These are phyloP conservation scores for Drosophila cognata DNA, from an alignment of 2,888 invertebrate species.

Conservation along the genomic window DNA sequence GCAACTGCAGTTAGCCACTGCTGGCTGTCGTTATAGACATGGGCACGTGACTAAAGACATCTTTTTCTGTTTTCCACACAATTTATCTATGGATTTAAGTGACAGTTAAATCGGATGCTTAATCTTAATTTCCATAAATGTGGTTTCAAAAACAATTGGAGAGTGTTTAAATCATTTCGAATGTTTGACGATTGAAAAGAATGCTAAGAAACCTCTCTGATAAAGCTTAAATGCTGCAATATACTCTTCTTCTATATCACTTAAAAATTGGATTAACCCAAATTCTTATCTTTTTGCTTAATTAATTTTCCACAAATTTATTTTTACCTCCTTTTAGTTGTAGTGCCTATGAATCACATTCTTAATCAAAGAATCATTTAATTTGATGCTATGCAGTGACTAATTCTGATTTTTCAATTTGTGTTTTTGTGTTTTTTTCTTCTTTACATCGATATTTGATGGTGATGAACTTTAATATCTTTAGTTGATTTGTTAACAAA, in stretches of 20 bases:
- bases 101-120: conserved; percentile 1
- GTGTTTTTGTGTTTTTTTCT: background rate
- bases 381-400: conserved; percentile 6
- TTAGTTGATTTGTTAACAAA: conserved; percentile 9
- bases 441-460: background rate
- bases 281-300: background rate
- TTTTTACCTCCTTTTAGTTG: background rate
- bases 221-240: background rate
- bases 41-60: conserved; percentile 45
- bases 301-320: background rate
- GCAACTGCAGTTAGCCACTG: conserved; percentile 10
- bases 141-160: background rate
- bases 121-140: background rate
- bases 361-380: background rate
- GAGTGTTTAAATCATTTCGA: background rate
- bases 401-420: background rate
- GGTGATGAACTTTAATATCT: background rate
- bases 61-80: conserved; percentile 19
- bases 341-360: background rate
- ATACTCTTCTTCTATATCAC: background rate
- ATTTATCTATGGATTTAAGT: conserved; percentile 24
- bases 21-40: conserved; percentile 25
- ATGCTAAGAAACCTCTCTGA: background rate
- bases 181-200: background rate
- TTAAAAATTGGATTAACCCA: background rate